phyloP scores from a whole-genome alignment of 2,113 vertebrate species.

The Cyrtonyx montezumae region DNA sequence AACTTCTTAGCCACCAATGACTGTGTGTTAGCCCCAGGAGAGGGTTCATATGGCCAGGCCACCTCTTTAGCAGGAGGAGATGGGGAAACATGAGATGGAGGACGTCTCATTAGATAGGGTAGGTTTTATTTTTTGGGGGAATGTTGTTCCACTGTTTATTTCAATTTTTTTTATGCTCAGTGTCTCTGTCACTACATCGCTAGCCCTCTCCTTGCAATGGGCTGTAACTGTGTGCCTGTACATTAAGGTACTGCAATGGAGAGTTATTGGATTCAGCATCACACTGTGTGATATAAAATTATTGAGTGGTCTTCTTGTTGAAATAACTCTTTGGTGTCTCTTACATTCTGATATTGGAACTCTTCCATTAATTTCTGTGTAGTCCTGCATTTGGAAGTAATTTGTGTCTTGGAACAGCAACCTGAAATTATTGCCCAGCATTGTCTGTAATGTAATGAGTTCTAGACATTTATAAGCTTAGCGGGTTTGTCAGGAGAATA shows the following conservation, averaged over 20 bases:
- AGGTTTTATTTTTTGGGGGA: neutral
- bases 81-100: fast-evolving
- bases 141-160: neutral
- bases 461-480: constrained; percentile 57
- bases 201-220: neutral
- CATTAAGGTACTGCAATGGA: neutral
- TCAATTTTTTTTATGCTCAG: neutral
- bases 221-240: neutral
- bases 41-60: neutral
- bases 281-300: neutral
- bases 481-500: constrained; percentile 53
- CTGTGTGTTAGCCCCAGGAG: neutral
- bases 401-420: constrained; percentile 62
- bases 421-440: constrained; percentile 46
- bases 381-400: constrained; percentile 55
- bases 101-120: neutral
- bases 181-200: neutral
- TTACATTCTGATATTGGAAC: constrained; percentile 4
- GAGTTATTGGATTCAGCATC: neutral
- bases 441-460: constrained; percentile 34
- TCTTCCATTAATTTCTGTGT: constrained; percentile 32
- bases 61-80: neutral
- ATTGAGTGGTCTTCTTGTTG: neutral
- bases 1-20: neutral
- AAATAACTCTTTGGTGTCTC: constrained; percentile 34